Evolutionary conservation across 2,797 vertebrate species (phyloP).

Genomic region (Limnodromus scolopaceus): DNA sequence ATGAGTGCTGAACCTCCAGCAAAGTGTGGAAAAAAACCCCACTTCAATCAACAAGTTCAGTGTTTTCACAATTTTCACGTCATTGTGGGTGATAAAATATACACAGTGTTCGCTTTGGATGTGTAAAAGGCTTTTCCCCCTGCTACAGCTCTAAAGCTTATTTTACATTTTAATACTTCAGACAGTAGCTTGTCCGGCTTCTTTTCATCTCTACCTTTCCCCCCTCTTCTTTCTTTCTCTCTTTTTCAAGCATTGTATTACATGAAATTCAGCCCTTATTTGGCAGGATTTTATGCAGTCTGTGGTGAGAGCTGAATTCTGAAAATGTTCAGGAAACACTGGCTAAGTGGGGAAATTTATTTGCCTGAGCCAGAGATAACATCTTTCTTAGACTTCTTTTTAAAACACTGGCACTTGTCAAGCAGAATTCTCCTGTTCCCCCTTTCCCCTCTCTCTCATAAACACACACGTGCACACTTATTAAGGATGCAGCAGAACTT

Average conservation of each 20-base stretch:
- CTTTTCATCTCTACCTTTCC: constrained; percentile 52
- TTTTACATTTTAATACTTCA: constrained; percentile 65
- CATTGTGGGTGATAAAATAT: constrained; percentile 51
- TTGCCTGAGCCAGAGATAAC: constrained; percentile 62
- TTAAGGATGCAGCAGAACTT: constrained; percentile 48
- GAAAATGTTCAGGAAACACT: constrained; percentile 58
- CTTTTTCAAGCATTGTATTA: constrained; percentile 59
- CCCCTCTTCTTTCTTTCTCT: constrained; percentile 6
- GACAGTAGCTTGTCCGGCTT: constrained; percentile 43
- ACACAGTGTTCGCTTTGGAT: constrained; percentile 3
- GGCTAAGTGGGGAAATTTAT: constrained; percentile 65
- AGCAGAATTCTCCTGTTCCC: constrained; percentile 55
- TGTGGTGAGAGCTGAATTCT: constrained; percentile 62
- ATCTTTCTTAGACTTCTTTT: constrained; percentile 63
- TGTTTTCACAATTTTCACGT: constrained; percentile 39
- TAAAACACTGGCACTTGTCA: constrained; percentile 68
- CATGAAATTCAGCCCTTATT: constrained; percentile 62
- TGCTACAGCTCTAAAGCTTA: constrained; percentile 39
- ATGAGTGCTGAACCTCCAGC: background rate
- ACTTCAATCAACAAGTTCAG: constrained; percentile 51
- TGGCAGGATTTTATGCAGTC: constrained; percentile 68
- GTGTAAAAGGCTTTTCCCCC: constrained; percentile 24
- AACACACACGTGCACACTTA: constrained; percentile 43
- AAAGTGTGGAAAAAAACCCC: background rate
- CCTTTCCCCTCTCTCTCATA: constrained; percentile 4